These are phyloP conservation scores for Agonopterix heracliana DNA, from an alignment of 2,888 invertebrate genomes.

Conservation along the genomic window DNA sequence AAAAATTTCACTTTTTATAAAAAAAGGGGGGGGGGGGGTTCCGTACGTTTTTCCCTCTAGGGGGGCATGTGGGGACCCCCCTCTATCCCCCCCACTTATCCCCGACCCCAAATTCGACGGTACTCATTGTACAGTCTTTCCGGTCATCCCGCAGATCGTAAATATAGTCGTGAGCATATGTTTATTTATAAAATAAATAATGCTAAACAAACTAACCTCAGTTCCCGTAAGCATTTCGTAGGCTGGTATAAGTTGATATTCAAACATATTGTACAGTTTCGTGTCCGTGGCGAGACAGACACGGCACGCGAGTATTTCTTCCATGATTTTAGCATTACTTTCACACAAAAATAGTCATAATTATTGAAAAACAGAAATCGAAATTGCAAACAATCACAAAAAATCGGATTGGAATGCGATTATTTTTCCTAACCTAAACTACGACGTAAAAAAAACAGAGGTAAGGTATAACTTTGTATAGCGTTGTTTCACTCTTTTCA, in stretches of 20 bases:
- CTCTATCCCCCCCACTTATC: no score
- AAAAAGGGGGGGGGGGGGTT: no score
- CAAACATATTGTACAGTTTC: slow-evolving; percentile 42
- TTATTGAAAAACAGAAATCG: no score
- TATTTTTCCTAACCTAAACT: neutral
- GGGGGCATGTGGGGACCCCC: no score
- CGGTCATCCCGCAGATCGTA: no score
- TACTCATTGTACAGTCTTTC: no score
- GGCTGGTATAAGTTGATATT: slow-evolving; percentile 30
- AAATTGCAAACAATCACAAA: neutral
- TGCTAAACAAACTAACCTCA: slow-evolving; percentile 29
- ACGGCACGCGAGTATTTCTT: slow-evolving; percentile 36
- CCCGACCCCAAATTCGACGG: no score
- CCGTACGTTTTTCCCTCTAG: no score
- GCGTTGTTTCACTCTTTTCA: neutral
- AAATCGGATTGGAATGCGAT: neutral
- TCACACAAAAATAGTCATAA: slow-evolving; percentile 11
- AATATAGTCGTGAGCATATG: neutral
- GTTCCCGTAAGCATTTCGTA: slow-evolving; percentile 43
- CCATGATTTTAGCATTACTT: slow-evolving; percentile 26
- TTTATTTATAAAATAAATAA: neutral
- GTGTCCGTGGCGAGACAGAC: slow-evolving; percentile 48
- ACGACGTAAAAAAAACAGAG: neutral
- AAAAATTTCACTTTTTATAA: no score
- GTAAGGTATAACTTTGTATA: neutral